These are phyloP conservation scores for Drosophila suzukii DNA, from an alignment of 1,140 invertebrate genomes.

Conservation along the genomic window DNA sequence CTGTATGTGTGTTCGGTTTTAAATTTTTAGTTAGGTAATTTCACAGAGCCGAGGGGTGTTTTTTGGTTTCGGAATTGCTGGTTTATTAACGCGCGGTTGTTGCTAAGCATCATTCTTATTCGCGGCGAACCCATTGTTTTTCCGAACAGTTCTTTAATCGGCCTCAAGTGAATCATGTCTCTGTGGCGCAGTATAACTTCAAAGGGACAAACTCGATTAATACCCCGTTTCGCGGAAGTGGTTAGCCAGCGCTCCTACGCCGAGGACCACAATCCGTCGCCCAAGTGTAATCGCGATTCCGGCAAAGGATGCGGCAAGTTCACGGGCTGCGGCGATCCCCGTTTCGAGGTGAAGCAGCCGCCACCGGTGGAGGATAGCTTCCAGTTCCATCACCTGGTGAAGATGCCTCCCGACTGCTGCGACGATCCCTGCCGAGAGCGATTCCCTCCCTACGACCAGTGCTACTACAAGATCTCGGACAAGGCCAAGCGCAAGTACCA, in stretches of 20 bases:
- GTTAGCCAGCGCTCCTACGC: neutral
- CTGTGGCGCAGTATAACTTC: slow-evolving; percentile 1
- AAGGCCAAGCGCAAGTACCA: slow-evolving; percentile 65
- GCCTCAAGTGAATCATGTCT: slow-evolving; percentile 4
- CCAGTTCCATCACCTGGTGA: slow-evolving; percentile 28
- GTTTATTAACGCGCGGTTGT: too few relatives aligned
- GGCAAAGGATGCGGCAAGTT: neutral
- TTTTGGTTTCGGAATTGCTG: slow-evolving; percentile 17
- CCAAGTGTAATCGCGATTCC: neutral
- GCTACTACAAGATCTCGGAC: slow-evolving; percentile 58
- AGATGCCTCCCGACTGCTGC: neutral
- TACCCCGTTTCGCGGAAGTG: neutral
- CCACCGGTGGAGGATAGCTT: neutral
- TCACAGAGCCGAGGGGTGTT: neutral
- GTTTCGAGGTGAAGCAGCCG: slow-evolving; percentile 1
- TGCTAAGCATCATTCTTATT: neutral
- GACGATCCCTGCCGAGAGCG: neutral
- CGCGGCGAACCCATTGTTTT: neutral
- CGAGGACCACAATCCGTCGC: slow-evolving; percentile 22
- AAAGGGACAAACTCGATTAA: neutral
- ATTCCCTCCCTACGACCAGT: slow-evolving; percentile 45
- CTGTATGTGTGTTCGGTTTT: slow-evolving; percentile 16
- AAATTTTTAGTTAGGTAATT: slow-evolving; percentile 11
- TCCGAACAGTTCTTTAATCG: neutral
- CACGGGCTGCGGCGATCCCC: slow-evolving; percentile 10